phyloP scores from a whole-genome alignment of 2,113 vertebrate genomes.

The Engraulis encrasicolus region DNA sequence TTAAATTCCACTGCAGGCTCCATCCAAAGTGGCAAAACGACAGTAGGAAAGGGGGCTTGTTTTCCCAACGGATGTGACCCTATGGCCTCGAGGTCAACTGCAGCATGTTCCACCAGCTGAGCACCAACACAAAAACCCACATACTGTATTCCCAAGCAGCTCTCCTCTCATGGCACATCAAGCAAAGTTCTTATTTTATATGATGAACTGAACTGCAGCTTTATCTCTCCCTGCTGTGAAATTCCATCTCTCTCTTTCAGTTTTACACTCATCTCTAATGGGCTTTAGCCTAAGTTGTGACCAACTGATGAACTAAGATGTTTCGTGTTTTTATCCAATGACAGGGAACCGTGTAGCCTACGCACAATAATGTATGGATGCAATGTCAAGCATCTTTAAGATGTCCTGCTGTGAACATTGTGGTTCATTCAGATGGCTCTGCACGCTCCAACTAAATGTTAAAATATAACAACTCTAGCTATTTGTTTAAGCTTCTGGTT shows the following conservation, averaged over 20 bases:
- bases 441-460: too few species aligned
- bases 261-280: not conserved
- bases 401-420: too few species aligned
- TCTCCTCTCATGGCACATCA: not conserved
- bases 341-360: too few species aligned
- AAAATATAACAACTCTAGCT: not conserved
- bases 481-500: not conserved
- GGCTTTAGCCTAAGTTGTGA: too few species aligned
- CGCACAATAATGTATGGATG: too few species aligned
- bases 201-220: too few species aligned
- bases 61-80: not conserved
- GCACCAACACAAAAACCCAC: not conserved
- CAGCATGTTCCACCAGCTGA: not conserved
- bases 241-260: not conserved
- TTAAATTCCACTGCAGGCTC: not conserved
- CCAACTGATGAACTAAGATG: too few species aligned
- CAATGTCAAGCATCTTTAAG: too few species aligned
- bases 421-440: too few species aligned
- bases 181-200: slow-evolving; percentile 14
- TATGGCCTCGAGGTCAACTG: not conserved
- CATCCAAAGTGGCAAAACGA: slow-evolving; percentile 3
- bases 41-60: not conserved
- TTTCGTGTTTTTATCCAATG: too few species aligned
- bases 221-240: not conserved
- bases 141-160: not conserved